Evolutionary conservation across 2,888 invertebrate genomes (phyloP), one percentile per base, ranked within the genome.

Genomic region (Bellardia pandia): DNA sequence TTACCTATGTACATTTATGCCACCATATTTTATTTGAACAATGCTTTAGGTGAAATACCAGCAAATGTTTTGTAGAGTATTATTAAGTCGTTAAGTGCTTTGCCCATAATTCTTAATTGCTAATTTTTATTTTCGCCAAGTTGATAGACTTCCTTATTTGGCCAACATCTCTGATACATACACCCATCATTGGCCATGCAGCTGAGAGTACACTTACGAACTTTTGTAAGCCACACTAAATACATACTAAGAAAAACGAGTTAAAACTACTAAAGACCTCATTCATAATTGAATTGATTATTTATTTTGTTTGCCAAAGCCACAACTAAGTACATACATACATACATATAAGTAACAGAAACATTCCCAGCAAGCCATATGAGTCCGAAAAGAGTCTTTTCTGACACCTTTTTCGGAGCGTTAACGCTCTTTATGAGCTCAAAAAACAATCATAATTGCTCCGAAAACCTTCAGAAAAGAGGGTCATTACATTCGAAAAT

Each of bases 221-320:
- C 56, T 45, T 64, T 53, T 53, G 23, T 53, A 14, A 51, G 23
- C 1, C 1, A 16, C n/a, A 16, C n/a, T 53, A 5, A 42, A 7
- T 53, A 40, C 62, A 37, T 6, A 6, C 6, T 5, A 37, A 37
- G 4, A 51, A 53, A 53, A 53, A 64, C 40, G 30, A 23, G 40
- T 37, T 76, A 64, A 64, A 56, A 58, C 58, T 79, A 16, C n/a
- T 13, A 68, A 68, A 71, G 48, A 71, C 79, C 60, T 69, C 60
- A 69, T 78, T 69, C 7, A 37, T 62, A 62, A 58, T 60, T 56
- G 7, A 48, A 40, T 71, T 71, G 51, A 14, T 69, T 16, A 64
- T 11, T 9, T 79, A 23, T 9, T 56, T 71, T 16, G 7, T 40
- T 45, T 1, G 16, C 9, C 56, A 45, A 23, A 45, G 14, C 45